Evolutionary conservation across 2,113 vertebrate genomes (phyloP).

Genomic region (Zeus faber): DNA sequence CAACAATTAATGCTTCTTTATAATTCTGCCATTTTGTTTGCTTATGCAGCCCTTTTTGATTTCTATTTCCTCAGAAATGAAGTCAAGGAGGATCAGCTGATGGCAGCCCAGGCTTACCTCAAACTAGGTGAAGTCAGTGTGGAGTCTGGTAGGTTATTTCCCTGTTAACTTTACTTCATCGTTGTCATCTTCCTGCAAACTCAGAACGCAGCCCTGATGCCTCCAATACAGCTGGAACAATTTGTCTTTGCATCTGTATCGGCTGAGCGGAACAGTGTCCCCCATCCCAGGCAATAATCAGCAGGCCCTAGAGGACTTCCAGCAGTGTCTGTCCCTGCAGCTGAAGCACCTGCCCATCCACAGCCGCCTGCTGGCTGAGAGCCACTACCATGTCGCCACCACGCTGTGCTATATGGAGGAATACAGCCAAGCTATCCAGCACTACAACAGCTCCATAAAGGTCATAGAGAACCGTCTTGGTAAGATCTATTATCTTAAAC

Average conservation of each 20-base stretch:
- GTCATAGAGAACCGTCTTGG: slow-evolving; percentile 92
- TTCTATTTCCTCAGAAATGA: slow-evolving; percentile 74
- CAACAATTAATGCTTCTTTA: too few relatives aligned
- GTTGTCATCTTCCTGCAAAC: too few relatives aligned
- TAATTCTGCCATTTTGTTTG: neutral
- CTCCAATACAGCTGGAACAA: too few relatives aligned
- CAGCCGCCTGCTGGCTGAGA: slow-evolving; percentile 90
- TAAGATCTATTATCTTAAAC: slow-evolving; percentile 55
- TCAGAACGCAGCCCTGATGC: too few relatives aligned
- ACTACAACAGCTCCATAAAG: slow-evolving; percentile 86
- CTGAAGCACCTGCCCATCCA: slow-evolving; percentile 88
- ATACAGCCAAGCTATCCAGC: slow-evolving; percentile 84
- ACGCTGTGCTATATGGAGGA: slow-evolving; percentile 87
- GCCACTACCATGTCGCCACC: slow-evolving; percentile 91
- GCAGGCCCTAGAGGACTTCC: slow-evolving; percentile 92
- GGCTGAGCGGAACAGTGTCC: too few relatives aligned
- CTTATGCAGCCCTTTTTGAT: too few relatives aligned
- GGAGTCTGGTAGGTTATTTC: slow-evolving; percentile 82
- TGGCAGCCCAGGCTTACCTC: slow-evolving; percentile 91
- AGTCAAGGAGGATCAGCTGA: slow-evolving; percentile 86
- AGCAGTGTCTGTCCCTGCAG: slow-evolving; percentile 89
- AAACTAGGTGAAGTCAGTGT: slow-evolving; percentile 95
- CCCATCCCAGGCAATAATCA: slow-evolving; percentile 85
- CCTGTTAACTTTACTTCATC: too few relatives aligned
- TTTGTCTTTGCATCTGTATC: too few relatives aligned